A percentile compares a stretch with the other conserved stretches of the same genome.
phyloP scores from a whole-genome alignment of 2,888 invertebrate genomes.

The Mactromeris polynyma region DNA sequence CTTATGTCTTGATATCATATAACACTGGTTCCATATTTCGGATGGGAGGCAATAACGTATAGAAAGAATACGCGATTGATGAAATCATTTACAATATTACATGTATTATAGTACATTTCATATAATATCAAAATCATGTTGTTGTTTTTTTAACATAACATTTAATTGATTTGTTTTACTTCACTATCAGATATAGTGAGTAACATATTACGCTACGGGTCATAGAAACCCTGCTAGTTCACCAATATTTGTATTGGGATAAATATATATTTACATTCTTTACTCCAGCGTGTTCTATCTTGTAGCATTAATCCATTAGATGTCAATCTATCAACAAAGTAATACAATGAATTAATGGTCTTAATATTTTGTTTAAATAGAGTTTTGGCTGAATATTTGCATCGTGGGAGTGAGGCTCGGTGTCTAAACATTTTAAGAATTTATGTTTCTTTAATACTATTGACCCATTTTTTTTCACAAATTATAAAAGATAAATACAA shows the following conservation, averaged over 20 bases:
- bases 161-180: not conserved
- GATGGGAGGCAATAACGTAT: no score
- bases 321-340: conserved; percentile 12
- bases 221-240: not conserved
- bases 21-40: no score
- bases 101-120: no score
- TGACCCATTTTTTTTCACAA: not conserved
- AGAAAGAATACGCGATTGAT: no score
- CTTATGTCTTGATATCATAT: no score
- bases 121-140: no score
- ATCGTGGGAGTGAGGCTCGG: not conserved
- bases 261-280: not conserved
- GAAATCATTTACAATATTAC: no score
- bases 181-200: not conserved
- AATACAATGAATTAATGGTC: not conserved
- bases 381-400: not conserved
- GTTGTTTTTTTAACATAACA: no score
- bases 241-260: not conserved
- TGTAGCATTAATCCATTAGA: conserved; percentile 31
- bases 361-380: conserved; percentile 1
- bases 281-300: not conserved
- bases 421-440: not conserved
- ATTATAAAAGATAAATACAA: not conserved
- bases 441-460: not conserved
- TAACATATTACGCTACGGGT: not conserved